phyloP scores from a whole-genome alignment of 2,797 vertebrate genomes.

The Crotalus adamanteus region DNA sequence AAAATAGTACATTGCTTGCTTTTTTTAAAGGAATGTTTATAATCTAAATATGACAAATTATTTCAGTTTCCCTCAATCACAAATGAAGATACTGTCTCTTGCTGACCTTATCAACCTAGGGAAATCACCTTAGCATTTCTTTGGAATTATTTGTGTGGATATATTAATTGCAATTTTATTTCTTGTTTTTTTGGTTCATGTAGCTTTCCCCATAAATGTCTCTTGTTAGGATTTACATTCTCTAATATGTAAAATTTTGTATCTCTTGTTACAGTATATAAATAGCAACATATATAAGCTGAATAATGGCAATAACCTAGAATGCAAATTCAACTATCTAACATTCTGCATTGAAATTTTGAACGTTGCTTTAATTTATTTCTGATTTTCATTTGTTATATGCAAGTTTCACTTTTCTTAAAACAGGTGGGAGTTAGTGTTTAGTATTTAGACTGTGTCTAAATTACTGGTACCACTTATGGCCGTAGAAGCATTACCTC shows the following conservation, averaged over 20 bases:
- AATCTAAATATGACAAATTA: neutral
- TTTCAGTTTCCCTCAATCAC: neutral
- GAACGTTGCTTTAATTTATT: neutral
- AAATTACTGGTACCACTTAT: neutral
- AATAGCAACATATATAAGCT: neutral
- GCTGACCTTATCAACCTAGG: neutral
- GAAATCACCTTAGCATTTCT: neutral
- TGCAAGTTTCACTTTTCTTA: neutral
- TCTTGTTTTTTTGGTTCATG: neutral
- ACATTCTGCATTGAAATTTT: neutral
- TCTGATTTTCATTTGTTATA: neutral
- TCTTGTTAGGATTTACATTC: neutral
- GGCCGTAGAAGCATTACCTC: neutral
- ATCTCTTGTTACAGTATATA: neutral
- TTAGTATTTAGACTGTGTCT: neutral
- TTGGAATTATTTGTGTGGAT: neutral
- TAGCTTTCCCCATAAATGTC: neutral
- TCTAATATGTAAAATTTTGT: neutral
- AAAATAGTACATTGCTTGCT: neutral
- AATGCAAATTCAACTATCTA: neutral
- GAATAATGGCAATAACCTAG: neutral
- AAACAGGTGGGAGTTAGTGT: neutral
- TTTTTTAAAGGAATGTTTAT: neutral
- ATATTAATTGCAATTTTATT: neutral
- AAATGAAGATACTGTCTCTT: neutral